Conservation (phyloP, 2,888 invertebrate genomes). For the Chymomyza fuscimana region DNA sequence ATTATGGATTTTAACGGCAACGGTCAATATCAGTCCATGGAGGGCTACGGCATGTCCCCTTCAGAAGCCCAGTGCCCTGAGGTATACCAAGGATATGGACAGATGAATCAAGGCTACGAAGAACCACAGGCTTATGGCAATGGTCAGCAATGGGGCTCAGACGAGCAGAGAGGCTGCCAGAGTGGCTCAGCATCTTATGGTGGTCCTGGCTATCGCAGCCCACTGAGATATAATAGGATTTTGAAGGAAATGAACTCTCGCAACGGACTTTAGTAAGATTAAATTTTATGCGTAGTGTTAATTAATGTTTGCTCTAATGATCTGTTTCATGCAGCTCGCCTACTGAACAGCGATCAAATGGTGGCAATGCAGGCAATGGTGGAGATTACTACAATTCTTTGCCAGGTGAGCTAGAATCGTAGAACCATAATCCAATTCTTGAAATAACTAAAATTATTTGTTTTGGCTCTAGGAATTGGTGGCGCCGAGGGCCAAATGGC, state of each 20-base stretch:
- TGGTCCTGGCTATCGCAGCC: constrained; percentile 60
- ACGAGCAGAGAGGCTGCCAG: constrained; percentile 47
- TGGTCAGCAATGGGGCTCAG: not conserved
- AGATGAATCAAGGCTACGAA: constrained; percentile 32
- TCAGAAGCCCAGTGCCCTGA: constrained; percentile 50
- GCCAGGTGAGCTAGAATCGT: constrained; percentile 36
- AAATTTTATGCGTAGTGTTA: not conserved
- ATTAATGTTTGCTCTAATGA: not conserved
- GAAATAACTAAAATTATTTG: not conserved
- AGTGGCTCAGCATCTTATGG: constrained; percentile 47
- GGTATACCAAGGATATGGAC: constrained; percentile 27
- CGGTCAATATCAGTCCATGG: constrained; percentile 42
- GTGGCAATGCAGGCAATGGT: constrained; percentile 47
- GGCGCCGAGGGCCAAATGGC: constrained; percentile 34
- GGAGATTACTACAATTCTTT: constrained; percentile 51
- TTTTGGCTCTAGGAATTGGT: constrained; percentile 23
- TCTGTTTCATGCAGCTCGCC: constrained; percentile 38
- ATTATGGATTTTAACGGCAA: constrained; percentile 48
- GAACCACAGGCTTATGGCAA: constrained; percentile 32
- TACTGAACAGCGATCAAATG: constrained; percentile 38
- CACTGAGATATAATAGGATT: constrained; percentile 42
- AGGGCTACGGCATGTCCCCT: constrained; percentile 44
- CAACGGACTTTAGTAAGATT: constrained; percentile 56
- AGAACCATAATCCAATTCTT: not conserved
- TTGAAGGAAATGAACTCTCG: constrained; percentile 62